Conservation (phyloP, 2,113 vertebrate genomes). For the Dinomys branickii region DNA sequence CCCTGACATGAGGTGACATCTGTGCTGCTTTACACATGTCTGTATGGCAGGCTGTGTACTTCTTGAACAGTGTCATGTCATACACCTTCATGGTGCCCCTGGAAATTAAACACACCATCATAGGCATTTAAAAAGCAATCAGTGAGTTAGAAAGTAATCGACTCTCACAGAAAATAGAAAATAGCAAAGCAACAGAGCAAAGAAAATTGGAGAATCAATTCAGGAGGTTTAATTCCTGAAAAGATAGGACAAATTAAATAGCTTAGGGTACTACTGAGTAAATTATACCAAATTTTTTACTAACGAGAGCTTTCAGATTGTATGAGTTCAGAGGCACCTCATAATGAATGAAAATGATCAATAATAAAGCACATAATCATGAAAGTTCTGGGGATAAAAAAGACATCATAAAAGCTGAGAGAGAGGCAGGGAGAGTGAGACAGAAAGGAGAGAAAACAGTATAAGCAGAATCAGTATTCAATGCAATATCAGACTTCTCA, state of each 20-base stretch:
- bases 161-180: not conserved
- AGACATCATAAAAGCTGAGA: not conserved
- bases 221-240: slow-evolving; percentile 19
- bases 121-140: not conserved
- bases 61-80: not conserved
- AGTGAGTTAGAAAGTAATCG: not conserved
- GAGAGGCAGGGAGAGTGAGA: too few relatives aligned
- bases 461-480: not conserved
- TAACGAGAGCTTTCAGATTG: not conserved
- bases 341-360: slow-evolving; percentile 8
- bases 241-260: slow-evolving; percentile 37
- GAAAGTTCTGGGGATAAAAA: not conserved
- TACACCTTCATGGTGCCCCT: not conserved
- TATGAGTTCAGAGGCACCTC: not conserved
- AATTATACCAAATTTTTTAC: not conserved
- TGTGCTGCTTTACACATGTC: not conserved
- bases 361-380: not conserved
- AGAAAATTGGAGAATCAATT: not conserved
- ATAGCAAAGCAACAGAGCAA: not conserved
- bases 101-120: not conserved
- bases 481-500: not conserved
- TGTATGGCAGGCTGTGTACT: not conserved
- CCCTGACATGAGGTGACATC: not conserved
- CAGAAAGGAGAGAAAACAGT: not conserved
- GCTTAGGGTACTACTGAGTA: not conserved